phyloP scores from a whole-genome alignment of 2,797 vertebrate species.

The Malurus splendens region DNA sequence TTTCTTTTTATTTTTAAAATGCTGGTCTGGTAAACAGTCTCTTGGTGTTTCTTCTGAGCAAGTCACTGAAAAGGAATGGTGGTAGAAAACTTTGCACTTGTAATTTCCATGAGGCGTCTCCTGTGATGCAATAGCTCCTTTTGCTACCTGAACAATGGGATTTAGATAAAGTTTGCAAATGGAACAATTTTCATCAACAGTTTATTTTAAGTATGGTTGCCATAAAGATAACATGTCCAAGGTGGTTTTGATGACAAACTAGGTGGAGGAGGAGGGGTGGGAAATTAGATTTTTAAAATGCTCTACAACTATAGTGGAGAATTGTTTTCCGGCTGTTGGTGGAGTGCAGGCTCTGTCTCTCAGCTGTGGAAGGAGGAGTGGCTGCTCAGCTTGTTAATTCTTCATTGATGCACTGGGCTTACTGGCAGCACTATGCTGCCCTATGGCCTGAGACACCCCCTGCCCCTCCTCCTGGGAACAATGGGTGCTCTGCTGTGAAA shows the following conservation, averaged over 20 bases:
- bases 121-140: not conserved
- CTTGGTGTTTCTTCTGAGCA: not conserved
- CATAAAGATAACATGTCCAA: not conserved
- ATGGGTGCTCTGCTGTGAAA: accelerated
- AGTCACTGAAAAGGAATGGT: not conserved
- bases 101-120: not conserved
- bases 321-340: not conserved
- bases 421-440: not conserved
- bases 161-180: not conserved
- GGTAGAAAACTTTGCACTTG: not conserved
- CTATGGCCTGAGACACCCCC: not conserved
- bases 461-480: not conserved
- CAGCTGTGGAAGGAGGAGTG: accelerated
- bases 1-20: not conserved
- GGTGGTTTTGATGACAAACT: not conserved
- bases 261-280: accelerated
- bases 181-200: not conserved
- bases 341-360: not conserved
- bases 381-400: not conserved
- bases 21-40: not conserved
- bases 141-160: not conserved
- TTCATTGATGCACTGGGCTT: not conserved
- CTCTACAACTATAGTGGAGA: accelerated
- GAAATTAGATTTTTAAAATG: not conserved
- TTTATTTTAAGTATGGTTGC: not conserved